A percentile compares a stretch with the other conserved stretches of the same genome.
phyloP scores from a whole-genome alignment of 2,888 invertebrate species.

The Sinohyriopsis cumingii region DNA sequence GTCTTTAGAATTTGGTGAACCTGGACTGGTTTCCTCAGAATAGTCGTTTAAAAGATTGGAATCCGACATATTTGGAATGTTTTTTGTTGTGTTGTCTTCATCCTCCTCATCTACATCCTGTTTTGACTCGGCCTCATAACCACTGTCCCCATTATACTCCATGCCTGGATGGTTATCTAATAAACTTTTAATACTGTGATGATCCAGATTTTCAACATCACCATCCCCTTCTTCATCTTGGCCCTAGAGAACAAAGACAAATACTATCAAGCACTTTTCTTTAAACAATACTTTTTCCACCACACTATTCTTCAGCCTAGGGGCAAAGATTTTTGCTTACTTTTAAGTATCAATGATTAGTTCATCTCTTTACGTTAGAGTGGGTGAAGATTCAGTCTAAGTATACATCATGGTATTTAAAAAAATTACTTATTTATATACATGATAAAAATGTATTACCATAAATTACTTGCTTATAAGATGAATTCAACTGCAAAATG shows the following conservation, averaged over 20 bases:
- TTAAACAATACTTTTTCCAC: too few relatives aligned
- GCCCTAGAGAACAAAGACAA: slow-evolving; percentile 6
- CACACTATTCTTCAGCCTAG: too few relatives aligned
- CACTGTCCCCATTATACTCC: slow-evolving; percentile 62
- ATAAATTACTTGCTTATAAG: too few relatives aligned
- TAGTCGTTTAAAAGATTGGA: slow-evolving; percentile 18
- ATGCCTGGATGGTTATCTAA: slow-evolving; percentile 6
- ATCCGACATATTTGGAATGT: slow-evolving; percentile 15
- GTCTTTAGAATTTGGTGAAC: slow-evolving; percentile 5
- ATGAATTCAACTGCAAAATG: too few relatives aligned
- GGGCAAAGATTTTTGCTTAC: too few relatives aligned
- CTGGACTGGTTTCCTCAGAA: slow-evolving; percentile 15
- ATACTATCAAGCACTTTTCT: not conserved
- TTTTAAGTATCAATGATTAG: too few relatives aligned
- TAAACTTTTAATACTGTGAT: not conserved
- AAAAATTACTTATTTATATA: too few relatives aligned
- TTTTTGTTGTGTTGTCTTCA: slow-evolving; percentile 27
- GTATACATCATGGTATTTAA: too few relatives aligned
- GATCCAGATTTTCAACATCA: not conserved
- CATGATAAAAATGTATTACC: too few relatives aligned
- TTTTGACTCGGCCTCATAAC: slow-evolving; percentile 62
- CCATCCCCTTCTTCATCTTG: slow-evolving; percentile 41
- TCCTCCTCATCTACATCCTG: slow-evolving; percentile 33
- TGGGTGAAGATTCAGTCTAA: too few relatives aligned
- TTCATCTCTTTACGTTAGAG: too few relatives aligned